Conservation (phyloP, 2,888 invertebrate species). For the Tiliacea aurago region DNA sequence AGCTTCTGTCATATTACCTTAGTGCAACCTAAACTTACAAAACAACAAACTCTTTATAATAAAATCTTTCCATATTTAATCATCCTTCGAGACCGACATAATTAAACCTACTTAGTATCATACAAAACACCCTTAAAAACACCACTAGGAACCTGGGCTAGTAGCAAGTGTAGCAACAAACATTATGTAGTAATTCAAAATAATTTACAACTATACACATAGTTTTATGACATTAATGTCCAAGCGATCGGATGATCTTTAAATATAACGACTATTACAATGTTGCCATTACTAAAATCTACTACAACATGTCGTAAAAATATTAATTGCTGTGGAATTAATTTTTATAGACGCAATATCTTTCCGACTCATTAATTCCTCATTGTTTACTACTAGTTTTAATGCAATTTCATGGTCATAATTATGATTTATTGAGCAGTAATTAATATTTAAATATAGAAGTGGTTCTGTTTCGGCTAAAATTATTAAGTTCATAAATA, state of each 20-base stretch:
- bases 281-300: constrained; percentile 60
- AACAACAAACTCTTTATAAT: background rate
- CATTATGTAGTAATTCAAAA: constrained; percentile 48
- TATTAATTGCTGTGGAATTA: constrained; percentile 34
- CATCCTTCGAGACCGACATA: background rate
- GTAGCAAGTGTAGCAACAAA: constrained; percentile 50
- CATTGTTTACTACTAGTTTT: constrained; percentile 29
- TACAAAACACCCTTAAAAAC: constrained; percentile 14
- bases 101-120: background rate
- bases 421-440: constrained; percentile 9
- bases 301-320: constrained; percentile 48
- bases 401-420: constrained; percentile 30
- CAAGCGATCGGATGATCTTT: constrained; percentile 45
- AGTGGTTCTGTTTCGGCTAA: background rate
- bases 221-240: constrained; percentile 56
- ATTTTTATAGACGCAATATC: constrained; percentile 44
- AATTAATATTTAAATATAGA: background rate
- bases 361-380: constrained; percentile 38
- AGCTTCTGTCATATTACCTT: background rate
- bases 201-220: constrained; percentile 49
- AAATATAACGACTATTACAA: constrained; percentile 50
- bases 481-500: background rate
- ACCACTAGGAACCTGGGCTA: background rate
- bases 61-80: background rate
- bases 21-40: background rate